phyloP scores from a whole-genome alignment of 1,140 invertebrate genomes.

The Acyrthosiphon pisum region DNA sequence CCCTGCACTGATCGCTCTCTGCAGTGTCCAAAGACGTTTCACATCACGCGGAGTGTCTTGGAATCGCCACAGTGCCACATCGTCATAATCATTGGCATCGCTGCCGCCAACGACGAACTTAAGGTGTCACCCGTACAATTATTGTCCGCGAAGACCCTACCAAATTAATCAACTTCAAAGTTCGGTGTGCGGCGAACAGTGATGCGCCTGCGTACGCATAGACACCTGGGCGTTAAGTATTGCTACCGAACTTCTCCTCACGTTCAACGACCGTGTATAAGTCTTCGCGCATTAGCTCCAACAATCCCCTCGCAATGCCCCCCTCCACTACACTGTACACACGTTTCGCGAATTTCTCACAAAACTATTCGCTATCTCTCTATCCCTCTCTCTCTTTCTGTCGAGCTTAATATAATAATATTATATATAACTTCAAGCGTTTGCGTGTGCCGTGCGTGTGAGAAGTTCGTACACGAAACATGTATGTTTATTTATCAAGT shows the following conservation, averaged over 20 bases:
- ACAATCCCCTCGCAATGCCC: not conserved
- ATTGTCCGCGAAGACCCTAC: constrained; percentile 12
- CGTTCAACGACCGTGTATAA: constrained; percentile 35
- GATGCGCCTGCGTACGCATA: too few relatives aligned
- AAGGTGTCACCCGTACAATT: not conserved
- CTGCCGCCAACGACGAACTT: not conserved
- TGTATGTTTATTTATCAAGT: not conserved
- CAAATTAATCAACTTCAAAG: constrained; percentile 53
- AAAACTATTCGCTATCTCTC: not conserved
- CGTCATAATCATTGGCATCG: not conserved
- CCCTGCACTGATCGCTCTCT: not conserved
- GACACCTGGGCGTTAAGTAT: not conserved
- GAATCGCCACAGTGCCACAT: too few relatives aligned
- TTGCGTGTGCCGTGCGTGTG: not conserved
- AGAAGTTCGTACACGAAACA: not conserved
- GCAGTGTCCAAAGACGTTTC: not conserved
- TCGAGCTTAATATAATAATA: not conserved
- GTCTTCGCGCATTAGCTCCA: constrained; percentile 20
- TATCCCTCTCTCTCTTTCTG: not conserved
- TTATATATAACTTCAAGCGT: not conserved
- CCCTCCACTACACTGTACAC: not conserved
- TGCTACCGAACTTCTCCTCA: not conserved
- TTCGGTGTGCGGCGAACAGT: not conserved
- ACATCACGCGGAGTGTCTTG: not conserved
- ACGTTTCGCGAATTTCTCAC: constrained; percentile 27